Base-by-base conservation (phyloP, 2,888 invertebrate genomes). In the Lasioglossum figueresi region DNA sequence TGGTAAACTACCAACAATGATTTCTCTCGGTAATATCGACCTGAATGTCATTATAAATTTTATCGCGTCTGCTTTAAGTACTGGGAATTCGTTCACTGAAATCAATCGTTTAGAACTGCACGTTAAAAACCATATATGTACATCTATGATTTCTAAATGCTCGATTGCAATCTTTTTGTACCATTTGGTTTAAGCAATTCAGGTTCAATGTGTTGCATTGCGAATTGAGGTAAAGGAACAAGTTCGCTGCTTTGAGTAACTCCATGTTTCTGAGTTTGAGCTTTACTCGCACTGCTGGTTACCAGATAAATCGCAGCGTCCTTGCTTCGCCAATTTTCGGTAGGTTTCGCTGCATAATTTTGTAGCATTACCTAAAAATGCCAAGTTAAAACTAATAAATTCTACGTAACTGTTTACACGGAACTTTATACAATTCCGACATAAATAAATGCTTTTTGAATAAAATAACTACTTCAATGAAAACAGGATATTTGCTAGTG, bases 11-110 rank as follows among this genome's bases (percentile, higher is more conserved):
- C 96, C 96, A 70, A 97, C 94, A 63, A 99, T 96, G 19, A 97
- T 96, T 88, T 98, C 98, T 74, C 96, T 96, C 0, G 98, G 98
- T 86, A 99, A 96, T 91, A 99, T 96, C 82, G 98, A 98, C 83
- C 99, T 96, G 95, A 99, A 99, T 10, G 98, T 98, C 97, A 99
- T 99, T 16, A 99, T 95, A 94, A 98, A 99, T 94, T 99, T 99
- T 79, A 99, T 97, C 4, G 98, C 98, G 94, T 99, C 99, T 0
- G 99, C 99, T 95, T 99, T 99, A 48, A 99, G 95, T 1, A 99
- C 98, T 0, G 99, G 98, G 84, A 97, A 95, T 90, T 97, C 97
- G 93, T 98, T 97, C 14, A 98, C 98, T 98, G 95, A 86, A 96
- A 96, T 88, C 31, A 14, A 80, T 66, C 16, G 40, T 40, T n/a